Evolutionary conservation across 1,140 invertebrate species (phyloP).

Genomic region (Aphelenchoides avenae): DNA sequence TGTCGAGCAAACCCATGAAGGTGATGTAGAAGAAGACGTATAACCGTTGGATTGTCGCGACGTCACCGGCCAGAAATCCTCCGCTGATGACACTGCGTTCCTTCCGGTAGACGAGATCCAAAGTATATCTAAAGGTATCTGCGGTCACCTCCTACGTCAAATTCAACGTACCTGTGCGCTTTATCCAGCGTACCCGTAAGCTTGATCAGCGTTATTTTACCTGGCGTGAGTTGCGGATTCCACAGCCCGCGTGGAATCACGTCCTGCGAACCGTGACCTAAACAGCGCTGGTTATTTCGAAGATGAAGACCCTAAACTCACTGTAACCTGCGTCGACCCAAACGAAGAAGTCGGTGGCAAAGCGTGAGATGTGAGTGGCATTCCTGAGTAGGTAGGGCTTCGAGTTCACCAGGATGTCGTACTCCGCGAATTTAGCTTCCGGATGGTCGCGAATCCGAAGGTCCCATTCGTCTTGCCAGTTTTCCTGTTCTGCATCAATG

Average conservation of each 20-base stretch:
- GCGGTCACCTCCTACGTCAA: constrained; percentile 6
- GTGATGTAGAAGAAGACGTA: constrained; percentile 30
- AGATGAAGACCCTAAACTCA: constrained; percentile 1
- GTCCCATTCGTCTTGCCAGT: constrained; percentile 42
- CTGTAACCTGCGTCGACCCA: constrained; percentile 48
- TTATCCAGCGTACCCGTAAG: constrained; percentile 27
- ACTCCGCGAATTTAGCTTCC: constrained; percentile 41
- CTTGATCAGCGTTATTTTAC: constrained; percentile 39
- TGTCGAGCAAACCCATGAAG: constrained; percentile 39
- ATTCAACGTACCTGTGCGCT: constrained; percentile 18
- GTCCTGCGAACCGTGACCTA: constrained; percentile 37
- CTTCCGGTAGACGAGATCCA: constrained; percentile 37
- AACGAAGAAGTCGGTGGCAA: constrained; percentile 33
- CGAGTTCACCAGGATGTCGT: constrained; percentile 49
- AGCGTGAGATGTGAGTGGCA: constrained; percentile 45
- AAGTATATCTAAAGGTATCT: constrained; percentile 8
- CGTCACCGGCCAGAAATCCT: constrained; percentile 40
- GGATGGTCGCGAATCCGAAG: constrained; percentile 36
- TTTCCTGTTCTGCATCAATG: constrained; percentile 32
- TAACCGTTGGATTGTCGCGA: constrained; percentile 33
- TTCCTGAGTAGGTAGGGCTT: constrained; percentile 45
- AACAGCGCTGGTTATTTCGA: constrained; percentile 5
- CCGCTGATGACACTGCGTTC: constrained; percentile 38
- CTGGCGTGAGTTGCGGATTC: constrained; percentile 25
- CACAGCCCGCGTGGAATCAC: constrained; percentile 37